Evolutionary conservation across 2,888 invertebrate genomes (phyloP), one percentile per base, ranked within the genome.

Genomic region (Cryptocephalus primarius): DNA sequence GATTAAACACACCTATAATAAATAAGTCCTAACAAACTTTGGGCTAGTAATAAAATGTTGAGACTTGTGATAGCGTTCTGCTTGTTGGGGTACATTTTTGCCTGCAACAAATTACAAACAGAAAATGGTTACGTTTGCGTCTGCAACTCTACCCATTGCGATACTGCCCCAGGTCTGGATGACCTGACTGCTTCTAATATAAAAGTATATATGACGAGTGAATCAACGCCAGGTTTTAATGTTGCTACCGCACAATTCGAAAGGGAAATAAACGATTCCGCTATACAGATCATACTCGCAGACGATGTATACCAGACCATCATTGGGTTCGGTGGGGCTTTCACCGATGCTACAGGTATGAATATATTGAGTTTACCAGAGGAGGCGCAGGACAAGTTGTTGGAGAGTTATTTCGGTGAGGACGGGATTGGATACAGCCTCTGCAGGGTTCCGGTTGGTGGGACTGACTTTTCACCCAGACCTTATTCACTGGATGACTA

Each of bases 321-420:
- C 13, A 66, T 79, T 50, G 91, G 91, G 0, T 91, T 88, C 64
- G 92, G 92, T 0, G 90, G 87, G 0, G 85, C 89, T 0, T 85
- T 91, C 48, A 91, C 91, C 10, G 55, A 55, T 45, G 42, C 71
- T 1, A 70, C 76, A 6, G 80, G 83, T 0, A 78, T 87, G n/a
- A 87, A 88, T 64, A 79, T 88, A 60, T 68, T 72, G 4, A 75
- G 70, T 9, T 68, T 89, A 9, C 77, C 80, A 0, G 61, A 68
- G 33, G 61, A 54, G 0, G 61, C 75, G 3, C 78, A 78, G 60
- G 60, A 74, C 1, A 42, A 40, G 8, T 33, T 54, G 9, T 22
- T 71, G 67, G 88, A 90, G 40, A 79, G 90, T 1, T 88, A 84
- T 63, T 88, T 79, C 59, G 74, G 78, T n/a, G 33, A 44, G 8